Conservation (phyloP, 1,140 invertebrate species). For the Himalopsyche phryganea region DNA sequence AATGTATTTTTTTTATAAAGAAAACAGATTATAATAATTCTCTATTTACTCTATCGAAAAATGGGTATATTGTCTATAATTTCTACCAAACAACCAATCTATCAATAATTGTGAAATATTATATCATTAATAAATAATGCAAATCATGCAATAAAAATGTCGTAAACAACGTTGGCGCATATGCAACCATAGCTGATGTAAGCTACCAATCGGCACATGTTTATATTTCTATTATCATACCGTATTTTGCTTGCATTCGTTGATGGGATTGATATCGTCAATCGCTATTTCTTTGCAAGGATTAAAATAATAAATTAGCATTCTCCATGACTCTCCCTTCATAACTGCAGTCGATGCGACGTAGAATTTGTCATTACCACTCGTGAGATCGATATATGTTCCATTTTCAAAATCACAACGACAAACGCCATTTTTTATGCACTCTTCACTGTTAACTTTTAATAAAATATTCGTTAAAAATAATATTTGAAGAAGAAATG, state of each 20-base stretch:
- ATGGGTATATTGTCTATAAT: no score
- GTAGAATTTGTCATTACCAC: neutral
- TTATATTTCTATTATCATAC: neutral
- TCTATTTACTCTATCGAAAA: no score
- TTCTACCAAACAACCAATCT: no score
- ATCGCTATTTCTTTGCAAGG: constrained; percentile 38
- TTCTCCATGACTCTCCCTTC: neutral
- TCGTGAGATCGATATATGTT: constrained; percentile 45
- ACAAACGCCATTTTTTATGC: constrained; percentile 44
- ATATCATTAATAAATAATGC: neutral
- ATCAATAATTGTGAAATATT: no score
- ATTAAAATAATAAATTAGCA: constrained; percentile 41
- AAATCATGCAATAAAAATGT: no score
- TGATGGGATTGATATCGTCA: neutral
- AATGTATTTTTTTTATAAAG: no score
- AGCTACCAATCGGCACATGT: no score
- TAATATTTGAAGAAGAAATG: constrained; percentile 10
- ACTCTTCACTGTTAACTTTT: constrained; percentile 20
- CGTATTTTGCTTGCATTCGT: constrained; percentile 1
- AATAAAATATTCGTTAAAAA: constrained; percentile 5
- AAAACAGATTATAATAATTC: no score
- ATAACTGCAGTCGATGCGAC: neutral
- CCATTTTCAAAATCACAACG: constrained; percentile 47
- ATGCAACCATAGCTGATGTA: no score
- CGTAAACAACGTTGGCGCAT: no score